These are phyloP conservation scores for Pentamera pediparva DNA, from an alignment of 53 echinoderm and acorn worm species.

Conservation along the genomic window DNA sequence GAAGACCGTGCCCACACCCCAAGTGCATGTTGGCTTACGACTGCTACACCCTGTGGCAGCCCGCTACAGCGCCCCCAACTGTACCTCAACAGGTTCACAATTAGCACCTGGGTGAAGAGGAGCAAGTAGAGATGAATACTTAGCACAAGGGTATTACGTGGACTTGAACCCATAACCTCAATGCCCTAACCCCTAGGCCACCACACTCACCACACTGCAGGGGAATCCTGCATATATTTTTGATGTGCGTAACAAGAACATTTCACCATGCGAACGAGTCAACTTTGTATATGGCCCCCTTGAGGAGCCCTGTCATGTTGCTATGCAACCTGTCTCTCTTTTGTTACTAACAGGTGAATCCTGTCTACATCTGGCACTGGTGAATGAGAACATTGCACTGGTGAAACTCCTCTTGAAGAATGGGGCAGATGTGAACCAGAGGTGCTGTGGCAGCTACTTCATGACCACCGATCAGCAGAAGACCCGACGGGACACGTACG, in stretches of 20 bases:
- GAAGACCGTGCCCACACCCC: no score
- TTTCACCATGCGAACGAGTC: not conserved
- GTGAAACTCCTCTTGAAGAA: slow-evolving; percentile 71
- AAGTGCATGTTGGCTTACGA: no score
- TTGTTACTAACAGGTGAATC: slow-evolving; percentile 57
- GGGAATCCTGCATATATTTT: no score
- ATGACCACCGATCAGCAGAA: slow-evolving; percentile 78
- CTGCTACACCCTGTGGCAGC: no score
- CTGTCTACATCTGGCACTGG: slow-evolving; percentile 83
- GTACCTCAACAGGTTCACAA: no score
- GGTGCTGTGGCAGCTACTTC: slow-evolving; percentile 81
- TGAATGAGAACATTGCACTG: slow-evolving; percentile 86
- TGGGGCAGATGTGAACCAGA: slow-evolving; percentile 63
- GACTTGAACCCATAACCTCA: no score
- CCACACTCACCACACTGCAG: no score
- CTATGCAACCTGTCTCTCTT: not conserved
- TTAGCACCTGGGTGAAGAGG: no score
- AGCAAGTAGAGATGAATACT: no score
- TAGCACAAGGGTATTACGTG: no score
- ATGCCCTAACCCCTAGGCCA: no score
- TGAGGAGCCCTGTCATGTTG: slow-evolving; percentile 3
- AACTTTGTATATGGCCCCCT: not conserved
- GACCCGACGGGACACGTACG: slow-evolving; percentile 48
- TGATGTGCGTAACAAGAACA: not conserved
- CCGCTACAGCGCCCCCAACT: no score